Percentiles rank a stretch among this genome's conserved stretches.
phyloP scores from a whole-genome alignment of 2,888 invertebrate genomes.

The Drosophila fulvimacula region DNA sequence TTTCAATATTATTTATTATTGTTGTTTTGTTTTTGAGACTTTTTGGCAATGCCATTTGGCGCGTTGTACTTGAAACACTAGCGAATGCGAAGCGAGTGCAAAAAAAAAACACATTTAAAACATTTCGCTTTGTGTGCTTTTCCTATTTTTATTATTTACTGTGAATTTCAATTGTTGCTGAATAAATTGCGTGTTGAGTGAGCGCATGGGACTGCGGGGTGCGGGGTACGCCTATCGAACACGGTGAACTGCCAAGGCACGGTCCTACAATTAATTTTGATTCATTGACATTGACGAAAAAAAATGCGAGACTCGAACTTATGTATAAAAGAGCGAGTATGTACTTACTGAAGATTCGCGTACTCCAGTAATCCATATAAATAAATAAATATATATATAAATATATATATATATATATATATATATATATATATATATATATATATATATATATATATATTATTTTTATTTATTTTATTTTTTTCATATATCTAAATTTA shows the following conservation, averaged over 20 bases:
- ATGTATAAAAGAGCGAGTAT: conserved; percentile 22
- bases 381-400: neutral
- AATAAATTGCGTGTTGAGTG: conserved; percentile 33
- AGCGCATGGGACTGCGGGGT: neutral
- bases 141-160: conserved; percentile 42
- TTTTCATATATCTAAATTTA: no score
- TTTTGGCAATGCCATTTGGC: conserved; percentile 52
- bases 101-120: conserved; percentile 21
- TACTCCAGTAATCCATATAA: conserved; percentile 14
- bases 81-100: conserved; percentile 11
- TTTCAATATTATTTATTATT: conserved; percentile 23
- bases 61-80: conserved; percentile 51
- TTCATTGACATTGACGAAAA: conserved; percentile 73
- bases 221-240: neutral
- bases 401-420: neutral
- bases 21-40: conserved; percentile 19
- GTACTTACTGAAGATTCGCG: conserved; percentile 32
- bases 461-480: neutral
- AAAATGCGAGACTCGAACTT: conserved; percentile 62
- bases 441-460: neutral
- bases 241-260: conserved; percentile 24
- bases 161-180: conserved; percentile 55
- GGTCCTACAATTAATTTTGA: conserved; percentile 72
- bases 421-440: no score
- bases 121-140: conserved; percentile 26